Evolutionary conservation across 2,888 invertebrate species (phyloP), one percentile per base, ranked within the genome.

Genomic region (Agriotes lineatus): DNA sequence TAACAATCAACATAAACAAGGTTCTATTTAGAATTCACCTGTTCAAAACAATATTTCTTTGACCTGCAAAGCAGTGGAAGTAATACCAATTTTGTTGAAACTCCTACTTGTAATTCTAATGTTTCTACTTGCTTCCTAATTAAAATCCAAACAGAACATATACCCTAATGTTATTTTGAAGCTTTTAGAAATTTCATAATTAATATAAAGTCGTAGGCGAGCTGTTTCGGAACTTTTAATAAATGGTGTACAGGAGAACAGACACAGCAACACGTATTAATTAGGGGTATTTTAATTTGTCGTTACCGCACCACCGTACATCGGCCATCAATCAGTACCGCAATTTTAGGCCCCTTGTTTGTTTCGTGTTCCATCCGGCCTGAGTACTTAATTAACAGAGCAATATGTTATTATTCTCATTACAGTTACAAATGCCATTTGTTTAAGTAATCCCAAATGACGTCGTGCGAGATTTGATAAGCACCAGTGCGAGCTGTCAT

Each of bases 401-500:
- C 65, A 65, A 65, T 65, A 65, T 65, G 72, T 69, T 69, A 67
- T 72, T 71, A 70, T 72, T 72, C 70, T 69, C 70, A 69, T 72
- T 73, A 68, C 71, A 63, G 61, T 58, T 56, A 60, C 59, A 59
- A 67, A 66, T 66, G 52, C 35, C 66, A 66, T 66, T 66, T 60
- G 66, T 66, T 54, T 66, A 60, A 66, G 66, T 60, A 66, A 57
- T 66, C 66, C 66, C 66, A 59, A 60, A 60, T 60, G 66, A 57
- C 52, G 35, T 42, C 42, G 42, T 60, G 19, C 12, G 58, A 57
- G 67, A 71, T 72, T 67, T 74, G 75, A 74, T 75, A 75, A 75
- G 75, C 71, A 72, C 70, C 72, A 62, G 30, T 62, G 56, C 67
- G 58, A 52, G 35, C 60, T 74, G 75, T 74, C 74, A 72, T 56